phyloP scores from a whole-genome alignment of 37 sponge, comb jelly and placozoan species.

The Halichondria panicea region DNA sequence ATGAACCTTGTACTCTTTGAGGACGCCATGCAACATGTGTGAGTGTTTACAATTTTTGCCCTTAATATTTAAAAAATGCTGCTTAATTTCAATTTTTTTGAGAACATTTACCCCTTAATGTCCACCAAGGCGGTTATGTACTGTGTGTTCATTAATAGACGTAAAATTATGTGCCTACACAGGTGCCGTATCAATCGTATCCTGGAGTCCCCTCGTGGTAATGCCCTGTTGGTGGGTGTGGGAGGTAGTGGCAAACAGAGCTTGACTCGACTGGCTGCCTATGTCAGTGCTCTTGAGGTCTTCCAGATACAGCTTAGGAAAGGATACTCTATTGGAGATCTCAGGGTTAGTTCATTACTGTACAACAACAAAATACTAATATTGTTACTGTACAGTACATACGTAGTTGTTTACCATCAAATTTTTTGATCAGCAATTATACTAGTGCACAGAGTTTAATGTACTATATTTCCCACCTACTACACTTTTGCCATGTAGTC shows the following conservation, averaged over 20 bases:
- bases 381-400: background rate
- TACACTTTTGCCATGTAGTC: no score
- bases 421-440: background rate
- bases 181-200: constrained; percentile 98
- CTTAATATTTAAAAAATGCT: background rate
- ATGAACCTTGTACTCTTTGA: constrained; percentile 98
- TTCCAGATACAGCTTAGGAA: constrained; percentile 98
- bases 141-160: no score
- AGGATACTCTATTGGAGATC: constrained; percentile 91
- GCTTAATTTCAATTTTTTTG: background rate
- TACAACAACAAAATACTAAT: no score
- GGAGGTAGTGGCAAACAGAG: constrained; percentile 98
- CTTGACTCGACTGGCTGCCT: constrained; percentile 93
- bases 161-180: no score
- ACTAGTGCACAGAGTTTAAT: background rate
- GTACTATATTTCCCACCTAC: background rate
- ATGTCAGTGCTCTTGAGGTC: constrained; percentile 91
- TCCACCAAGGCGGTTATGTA: background rate
- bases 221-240: constrained; percentile 97
- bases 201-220: constrained; percentile 97
- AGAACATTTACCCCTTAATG: background rate
- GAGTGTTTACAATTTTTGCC: constrained; percentile 11
- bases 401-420: background rate
- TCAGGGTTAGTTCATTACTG: constrained; percentile 55
- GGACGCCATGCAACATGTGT: constrained; percentile 98